Evolutionary conservation across 1,140 invertebrate species (phyloP).

Genomic region (Aphelinus atriplicis): DNA sequence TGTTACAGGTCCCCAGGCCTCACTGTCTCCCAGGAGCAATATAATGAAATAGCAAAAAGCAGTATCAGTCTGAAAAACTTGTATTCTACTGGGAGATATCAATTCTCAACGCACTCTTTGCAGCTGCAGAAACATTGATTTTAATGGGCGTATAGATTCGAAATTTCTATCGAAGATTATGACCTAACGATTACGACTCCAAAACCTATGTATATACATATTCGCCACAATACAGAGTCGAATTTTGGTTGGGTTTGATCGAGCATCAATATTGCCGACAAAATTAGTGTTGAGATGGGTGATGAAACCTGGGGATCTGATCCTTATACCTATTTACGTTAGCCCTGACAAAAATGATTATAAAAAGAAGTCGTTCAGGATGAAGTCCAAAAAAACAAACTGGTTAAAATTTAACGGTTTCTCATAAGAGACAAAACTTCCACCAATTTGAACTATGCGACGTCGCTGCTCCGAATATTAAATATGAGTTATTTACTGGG

Average conservation of each 20-base stretch:
- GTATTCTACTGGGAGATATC: not conserved
- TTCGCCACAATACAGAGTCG: too few relatives aligned
- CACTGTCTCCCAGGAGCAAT: not conserved
- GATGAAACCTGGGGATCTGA: constrained; percentile 51
- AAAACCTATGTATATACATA: too few relatives aligned
- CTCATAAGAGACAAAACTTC: not conserved
- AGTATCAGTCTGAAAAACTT: too few relatives aligned
- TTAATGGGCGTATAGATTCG: not conserved
- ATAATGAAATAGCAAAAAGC: not conserved
- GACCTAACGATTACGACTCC: too few relatives aligned
- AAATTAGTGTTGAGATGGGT: constrained; percentile 46
- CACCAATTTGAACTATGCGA: not conserved
- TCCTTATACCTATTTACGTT: constrained; percentile 47
- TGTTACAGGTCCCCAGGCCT: not conserved
- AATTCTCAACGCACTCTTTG: not conserved
- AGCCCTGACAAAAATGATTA: constrained; percentile 39
- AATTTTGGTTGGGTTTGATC: constrained; percentile 36
- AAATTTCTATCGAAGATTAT: not conserved
- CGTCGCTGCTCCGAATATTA: not conserved
- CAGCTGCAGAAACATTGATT: not conserved
- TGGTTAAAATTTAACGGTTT: not conserved
- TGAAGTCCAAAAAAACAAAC: constrained; percentile 22
- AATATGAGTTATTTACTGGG: constrained; percentile 30
- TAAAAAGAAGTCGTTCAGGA: constrained; percentile 19
- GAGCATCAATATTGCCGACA: constrained; percentile 40